These are phyloP conservation scores for Muscicapa striata DNA, from an alignment of 2,797 vertebrate species.

Conservation along the genomic window DNA sequence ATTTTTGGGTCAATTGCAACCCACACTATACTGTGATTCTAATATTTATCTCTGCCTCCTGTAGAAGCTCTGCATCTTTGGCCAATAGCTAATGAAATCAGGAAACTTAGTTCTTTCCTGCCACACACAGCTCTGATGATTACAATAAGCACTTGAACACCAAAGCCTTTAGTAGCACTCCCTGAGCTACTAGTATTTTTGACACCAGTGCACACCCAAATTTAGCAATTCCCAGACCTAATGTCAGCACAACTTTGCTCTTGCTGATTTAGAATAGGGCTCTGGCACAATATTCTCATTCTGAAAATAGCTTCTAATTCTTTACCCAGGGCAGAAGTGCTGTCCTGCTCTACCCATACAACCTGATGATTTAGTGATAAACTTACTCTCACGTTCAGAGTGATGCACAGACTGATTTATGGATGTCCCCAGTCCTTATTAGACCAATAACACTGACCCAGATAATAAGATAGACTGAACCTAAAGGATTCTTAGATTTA, in stretches of 20 bases:
- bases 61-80: background rate
- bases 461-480: background rate
- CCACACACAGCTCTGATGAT: background rate
- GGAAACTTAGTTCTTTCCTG: background rate
- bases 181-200: conserved; percentile 21
- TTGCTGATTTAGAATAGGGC: conserved; percentile 36
- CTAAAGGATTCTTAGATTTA: background rate
- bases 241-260: background rate
- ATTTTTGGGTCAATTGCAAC: background rate
- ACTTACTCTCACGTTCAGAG: background rate
- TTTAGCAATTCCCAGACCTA: conserved; percentile 56
- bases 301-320: conserved; percentile 49
- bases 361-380: background rate
- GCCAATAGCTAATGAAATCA: background rate
- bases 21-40: background rate
- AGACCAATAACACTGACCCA: background rate
- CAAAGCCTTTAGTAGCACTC: conserved; percentile 12
- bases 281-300: conserved; percentile 44
- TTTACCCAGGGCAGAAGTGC: background rate
- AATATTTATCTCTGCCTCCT: background rate
- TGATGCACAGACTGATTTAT: background rate
- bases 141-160: background rate
- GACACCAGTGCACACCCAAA: conserved; percentile 18
- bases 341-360: background rate
- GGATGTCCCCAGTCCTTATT: background rate